phyloP scores from a whole-genome alignment of 2,888 invertebrate species.

The Andrena bicolor region DNA sequence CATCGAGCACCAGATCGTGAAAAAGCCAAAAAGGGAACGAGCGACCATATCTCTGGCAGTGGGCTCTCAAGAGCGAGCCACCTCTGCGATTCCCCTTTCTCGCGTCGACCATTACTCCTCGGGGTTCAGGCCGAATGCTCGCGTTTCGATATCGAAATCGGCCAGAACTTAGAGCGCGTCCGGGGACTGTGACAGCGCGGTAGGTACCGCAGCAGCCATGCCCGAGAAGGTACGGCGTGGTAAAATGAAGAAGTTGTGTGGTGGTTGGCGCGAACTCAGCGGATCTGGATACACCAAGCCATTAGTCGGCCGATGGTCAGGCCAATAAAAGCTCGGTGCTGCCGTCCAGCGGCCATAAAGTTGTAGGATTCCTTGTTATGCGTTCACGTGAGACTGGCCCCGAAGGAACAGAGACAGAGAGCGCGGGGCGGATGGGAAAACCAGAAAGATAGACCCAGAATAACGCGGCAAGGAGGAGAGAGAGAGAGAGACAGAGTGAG shows the following conservation, averaged over 20 bases:
- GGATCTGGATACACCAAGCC: conserved; percentile 74
- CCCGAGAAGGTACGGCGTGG: conserved; percentile 66
- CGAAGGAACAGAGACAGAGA: conserved; percentile 22
- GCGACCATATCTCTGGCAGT: conserved; percentile 11
- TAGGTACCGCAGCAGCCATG: conserved; percentile 40
- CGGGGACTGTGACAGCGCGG: conserved; percentile 46
- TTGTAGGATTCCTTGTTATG: conserved; percentile 80
- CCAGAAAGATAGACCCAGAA: conserved; percentile 35
- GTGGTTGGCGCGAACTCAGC: conserved; percentile 69
- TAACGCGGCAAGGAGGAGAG: conserved; percentile 34
- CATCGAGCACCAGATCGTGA: conserved; percentile 5
- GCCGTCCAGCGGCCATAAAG: conserved; percentile 77
- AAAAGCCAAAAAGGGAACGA: conserved; percentile 24
- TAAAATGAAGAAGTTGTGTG: conserved; percentile 74
- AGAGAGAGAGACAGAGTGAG: conserved; percentile 39
- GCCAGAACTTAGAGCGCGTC: no score
- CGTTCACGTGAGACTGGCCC: conserved; percentile 55
- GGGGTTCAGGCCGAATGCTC: neutral
- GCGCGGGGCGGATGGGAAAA: conserved; percentile 10
- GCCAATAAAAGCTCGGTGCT: conserved; percentile 77
- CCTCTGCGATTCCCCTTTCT: neutral
- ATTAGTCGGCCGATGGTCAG: conserved; percentile 76
- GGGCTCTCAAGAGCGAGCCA: conserved; percentile 15
- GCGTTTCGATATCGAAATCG: conserved; percentile 32
- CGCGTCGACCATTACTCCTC: conserved; percentile 13